phyloP scores from a whole-genome alignment of 92 coral and sea anemone species.

The Umimayanthus kanabou region DNA sequence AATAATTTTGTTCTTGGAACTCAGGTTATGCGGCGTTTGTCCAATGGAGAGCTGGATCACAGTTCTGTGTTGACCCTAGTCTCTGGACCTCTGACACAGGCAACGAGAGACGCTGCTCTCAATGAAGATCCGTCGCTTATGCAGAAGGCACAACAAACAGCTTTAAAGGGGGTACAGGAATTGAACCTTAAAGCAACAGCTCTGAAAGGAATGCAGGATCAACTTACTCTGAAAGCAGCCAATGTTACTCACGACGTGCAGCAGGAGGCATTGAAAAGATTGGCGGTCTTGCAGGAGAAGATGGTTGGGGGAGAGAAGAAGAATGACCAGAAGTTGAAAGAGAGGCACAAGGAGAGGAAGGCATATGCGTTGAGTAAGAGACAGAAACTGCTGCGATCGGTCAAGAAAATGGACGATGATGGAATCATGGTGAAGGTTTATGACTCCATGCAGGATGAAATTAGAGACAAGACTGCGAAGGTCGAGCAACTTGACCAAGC shows the following conservation, averaged over 20 bases:
- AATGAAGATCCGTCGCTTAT: slow-evolving; percentile 29
- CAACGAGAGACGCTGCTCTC: slow-evolving; percentile 27
- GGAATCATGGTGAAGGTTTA: slow-evolving; percentile 96
- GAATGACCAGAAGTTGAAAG: slow-evolving; percentile 85
- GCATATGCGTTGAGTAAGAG: slow-evolving; percentile 74
- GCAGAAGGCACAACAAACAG: slow-evolving; percentile 59
- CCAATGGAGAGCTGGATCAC: slow-evolving; percentile 24
- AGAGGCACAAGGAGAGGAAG: slow-evolving; percentile 80
- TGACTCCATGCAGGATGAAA: slow-evolving; percentile 92
- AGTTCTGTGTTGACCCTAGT: slow-evolving; percentile 1
- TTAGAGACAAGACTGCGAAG: slow-evolving; percentile 69
- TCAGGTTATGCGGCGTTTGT: slow-evolving; percentile 29
- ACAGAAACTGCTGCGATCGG: slow-evolving; percentile 82
- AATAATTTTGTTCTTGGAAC: not conserved
- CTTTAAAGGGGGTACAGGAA: slow-evolving; percentile 49
- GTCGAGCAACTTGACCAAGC: slow-evolving; percentile 72
- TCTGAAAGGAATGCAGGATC: slow-evolving; percentile 55
- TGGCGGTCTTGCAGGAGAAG: slow-evolving; percentile 83
- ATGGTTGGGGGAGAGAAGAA: slow-evolving; percentile 94
- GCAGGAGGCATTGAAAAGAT: slow-evolving; percentile 73
- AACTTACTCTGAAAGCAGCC: slow-evolving; percentile 26
- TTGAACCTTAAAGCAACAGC: slow-evolving; percentile 50
- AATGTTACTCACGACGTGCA: slow-evolving; percentile 59
- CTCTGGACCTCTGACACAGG: slow-evolving; percentile 27
- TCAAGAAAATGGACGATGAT: slow-evolving; percentile 86